phyloP scores from a whole-genome alignment of 92 coral and sea anemone genomes.

The Porites evermanni region DNA sequence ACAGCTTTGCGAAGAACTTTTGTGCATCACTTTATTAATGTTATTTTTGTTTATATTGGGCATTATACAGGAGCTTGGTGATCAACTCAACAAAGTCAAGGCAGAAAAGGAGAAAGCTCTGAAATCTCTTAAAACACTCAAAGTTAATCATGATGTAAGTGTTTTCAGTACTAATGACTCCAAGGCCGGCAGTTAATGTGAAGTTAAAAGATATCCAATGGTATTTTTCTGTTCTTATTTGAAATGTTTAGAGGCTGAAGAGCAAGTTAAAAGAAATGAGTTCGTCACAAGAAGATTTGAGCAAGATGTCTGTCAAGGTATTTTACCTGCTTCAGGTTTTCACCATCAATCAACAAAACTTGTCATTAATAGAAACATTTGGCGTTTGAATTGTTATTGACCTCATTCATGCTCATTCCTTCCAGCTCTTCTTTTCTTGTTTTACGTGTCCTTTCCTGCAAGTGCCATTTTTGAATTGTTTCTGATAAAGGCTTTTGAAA shows the following conservation, averaged over 20 bases:
- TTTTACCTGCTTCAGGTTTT: background rate
- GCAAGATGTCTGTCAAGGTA: slow-evolving; percentile 86
- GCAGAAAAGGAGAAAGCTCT: slow-evolving; percentile 90
- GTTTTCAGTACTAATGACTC: no score
- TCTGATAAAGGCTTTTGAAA: no score
- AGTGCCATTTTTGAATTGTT: no score
- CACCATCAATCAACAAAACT: background rate
- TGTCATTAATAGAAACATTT: no score
- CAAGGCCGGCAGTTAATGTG: background rate
- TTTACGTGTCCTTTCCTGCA: no score
- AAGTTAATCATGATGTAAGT: slow-evolving; percentile 88
- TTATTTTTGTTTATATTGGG: no score
- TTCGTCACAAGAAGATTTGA: slow-evolving; percentile 85
- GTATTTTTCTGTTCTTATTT: background rate
- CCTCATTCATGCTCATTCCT: no score
- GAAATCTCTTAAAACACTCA: slow-evolving; percentile 85
- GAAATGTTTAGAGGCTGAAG: slow-evolving; percentile 72
- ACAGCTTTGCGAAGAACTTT: no score
- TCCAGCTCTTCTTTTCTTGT: no score
- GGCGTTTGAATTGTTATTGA: no score
- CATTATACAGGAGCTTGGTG: slow-evolving; percentile 78
- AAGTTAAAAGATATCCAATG: background rate
- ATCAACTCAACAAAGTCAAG: slow-evolving; percentile 88
- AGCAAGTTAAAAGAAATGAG: slow-evolving; percentile 76
- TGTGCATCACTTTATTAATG: no score